These are phyloP conservation scores for Drosophila burlai DNA, from an alignment of 1,140 invertebrate species.

Conservation along the genomic window DNA sequence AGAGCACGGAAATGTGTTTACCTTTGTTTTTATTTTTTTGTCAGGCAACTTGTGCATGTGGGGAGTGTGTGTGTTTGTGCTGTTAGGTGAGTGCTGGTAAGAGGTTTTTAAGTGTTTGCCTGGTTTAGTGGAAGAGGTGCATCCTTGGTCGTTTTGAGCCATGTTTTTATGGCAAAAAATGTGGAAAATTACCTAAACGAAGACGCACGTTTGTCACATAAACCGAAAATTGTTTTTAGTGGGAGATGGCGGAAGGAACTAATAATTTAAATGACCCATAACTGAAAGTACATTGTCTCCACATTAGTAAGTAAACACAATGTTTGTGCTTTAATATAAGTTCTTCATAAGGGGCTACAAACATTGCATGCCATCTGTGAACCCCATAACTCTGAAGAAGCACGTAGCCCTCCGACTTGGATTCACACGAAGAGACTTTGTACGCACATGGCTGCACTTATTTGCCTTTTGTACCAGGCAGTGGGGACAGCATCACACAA, in stretches of 20 bases:
- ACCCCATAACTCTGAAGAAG: neutral
- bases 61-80: conserved; percentile 16
- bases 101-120: conserved; percentile 43
- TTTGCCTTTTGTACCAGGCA: conserved; percentile 28
- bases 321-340: neutral
- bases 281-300: neutral
- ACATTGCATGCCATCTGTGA: conserved; percentile 5
- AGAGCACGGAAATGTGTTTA: conserved; percentile 24
- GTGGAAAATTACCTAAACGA: neutral
- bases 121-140: conserved; percentile 11
- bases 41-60: conserved; percentile 11
- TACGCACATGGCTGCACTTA: conserved; percentile 40
- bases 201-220: neutral
- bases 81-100: conserved; percentile 21
- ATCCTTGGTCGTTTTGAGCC: conserved; percentile 9
- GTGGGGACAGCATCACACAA: conserved; percentile 9
- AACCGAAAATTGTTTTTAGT: conserved; percentile 1
- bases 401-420: conserved; percentile 22
- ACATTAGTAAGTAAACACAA: conserved; percentile 1
- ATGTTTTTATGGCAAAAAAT: neutral
- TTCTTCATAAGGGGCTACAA: neutral
- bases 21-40: conserved; percentile 33
- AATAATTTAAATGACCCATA: conserved; percentile 2
- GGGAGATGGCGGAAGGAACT: neutral
- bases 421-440: conserved; percentile 12